Percentiles rank a stretch among this genome's conserved stretches.
Evolutionary conservation across 2,113 vertebrate species (phyloP).

Genomic region (Sander lucioperca): DNA sequence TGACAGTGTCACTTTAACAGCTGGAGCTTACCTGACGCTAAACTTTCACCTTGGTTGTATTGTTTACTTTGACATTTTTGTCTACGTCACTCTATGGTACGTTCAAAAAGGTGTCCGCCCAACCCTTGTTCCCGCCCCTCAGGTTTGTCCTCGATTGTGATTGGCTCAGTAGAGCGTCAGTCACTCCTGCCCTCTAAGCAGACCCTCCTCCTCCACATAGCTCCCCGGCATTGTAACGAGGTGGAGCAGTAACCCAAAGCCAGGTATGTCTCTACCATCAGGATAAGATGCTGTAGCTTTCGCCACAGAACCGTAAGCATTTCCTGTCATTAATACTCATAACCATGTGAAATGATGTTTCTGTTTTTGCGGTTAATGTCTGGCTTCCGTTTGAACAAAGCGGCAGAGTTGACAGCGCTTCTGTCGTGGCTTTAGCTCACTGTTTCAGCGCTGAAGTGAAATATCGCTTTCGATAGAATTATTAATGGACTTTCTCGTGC

Average conservation of each 20-base stretch:
- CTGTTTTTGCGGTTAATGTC: neutral
- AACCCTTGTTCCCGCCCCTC: rapidly evolving
- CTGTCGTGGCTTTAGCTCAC: neutral
- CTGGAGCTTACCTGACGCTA: neutral
- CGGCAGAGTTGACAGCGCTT: constrained; percentile 21
- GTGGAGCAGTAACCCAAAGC: neutral
- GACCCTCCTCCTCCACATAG: constrained; percentile 29
- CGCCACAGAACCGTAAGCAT: constrained; percentile 60
- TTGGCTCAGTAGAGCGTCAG: constrained; percentile 29
- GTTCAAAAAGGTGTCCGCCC: constrained; percentile 32
- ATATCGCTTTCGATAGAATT: constrained; percentile 71
- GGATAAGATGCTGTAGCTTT: constrained; percentile 55
- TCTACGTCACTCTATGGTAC: constrained; percentile 49
- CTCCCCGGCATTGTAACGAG: constrained; percentile 28
- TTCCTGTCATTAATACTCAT: neutral
- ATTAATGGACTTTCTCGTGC: constrained; percentile 59
- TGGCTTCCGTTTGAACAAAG: constrained; percentile 6
- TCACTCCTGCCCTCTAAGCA: neutral
- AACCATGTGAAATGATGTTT: neutral
- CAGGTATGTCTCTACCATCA: neutral
- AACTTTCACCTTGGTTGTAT: no score
- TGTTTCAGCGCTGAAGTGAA: constrained; percentile 8
- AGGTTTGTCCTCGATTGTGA: neutral
- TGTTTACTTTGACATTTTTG: neutral
- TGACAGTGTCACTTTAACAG: neutral